Conservation (phyloP, 2,888 invertebrate genomes). For the Protonemura montana region DNA sequence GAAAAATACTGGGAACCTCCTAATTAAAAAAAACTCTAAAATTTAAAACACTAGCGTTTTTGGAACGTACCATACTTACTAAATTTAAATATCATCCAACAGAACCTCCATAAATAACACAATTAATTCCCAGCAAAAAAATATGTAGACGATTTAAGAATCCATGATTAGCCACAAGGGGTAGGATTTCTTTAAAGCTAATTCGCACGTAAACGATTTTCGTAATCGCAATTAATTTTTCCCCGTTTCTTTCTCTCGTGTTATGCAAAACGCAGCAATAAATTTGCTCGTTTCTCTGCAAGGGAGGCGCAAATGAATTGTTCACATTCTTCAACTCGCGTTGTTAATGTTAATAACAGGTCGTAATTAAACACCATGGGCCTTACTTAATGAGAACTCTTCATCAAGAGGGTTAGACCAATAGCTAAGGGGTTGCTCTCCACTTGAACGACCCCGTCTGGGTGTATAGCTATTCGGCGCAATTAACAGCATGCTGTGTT, state of each 20-base stretch:
- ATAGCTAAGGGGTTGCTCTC: neutral
- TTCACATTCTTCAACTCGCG: neutral
- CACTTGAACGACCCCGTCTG: neutral
- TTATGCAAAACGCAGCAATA: neutral
- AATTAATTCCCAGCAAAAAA: neutral
- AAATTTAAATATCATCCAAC: neutral
- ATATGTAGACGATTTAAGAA: neutral
- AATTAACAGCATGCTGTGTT: slow-evolving; percentile 1
- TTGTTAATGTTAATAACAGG: slow-evolving; percentile 7
- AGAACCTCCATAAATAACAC: neutral
- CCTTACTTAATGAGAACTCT: neutral
- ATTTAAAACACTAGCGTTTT: too few relatives aligned
- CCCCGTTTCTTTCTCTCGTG: neutral
- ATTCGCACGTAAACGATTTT: neutral
- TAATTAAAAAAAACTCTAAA: too few relatives aligned
- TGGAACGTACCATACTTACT: too few relatives aligned
- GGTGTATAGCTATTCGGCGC: neutral
- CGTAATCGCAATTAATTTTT: neutral
- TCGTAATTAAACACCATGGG: neutral
- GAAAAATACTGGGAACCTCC: too few relatives aligned
- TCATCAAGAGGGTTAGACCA: neutral
- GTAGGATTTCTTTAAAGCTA: neutral
- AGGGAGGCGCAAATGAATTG: neutral
- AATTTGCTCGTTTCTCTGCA: neutral
- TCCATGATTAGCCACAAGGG: slow-evolving; percentile 2